A percentile compares a stretch with the other conserved stretches of the same genome.
These are phyloP conservation scores for Dipodomys merriami DNA, from an alignment of 2,113 vertebrate species.

Conservation along the genomic window DNA sequence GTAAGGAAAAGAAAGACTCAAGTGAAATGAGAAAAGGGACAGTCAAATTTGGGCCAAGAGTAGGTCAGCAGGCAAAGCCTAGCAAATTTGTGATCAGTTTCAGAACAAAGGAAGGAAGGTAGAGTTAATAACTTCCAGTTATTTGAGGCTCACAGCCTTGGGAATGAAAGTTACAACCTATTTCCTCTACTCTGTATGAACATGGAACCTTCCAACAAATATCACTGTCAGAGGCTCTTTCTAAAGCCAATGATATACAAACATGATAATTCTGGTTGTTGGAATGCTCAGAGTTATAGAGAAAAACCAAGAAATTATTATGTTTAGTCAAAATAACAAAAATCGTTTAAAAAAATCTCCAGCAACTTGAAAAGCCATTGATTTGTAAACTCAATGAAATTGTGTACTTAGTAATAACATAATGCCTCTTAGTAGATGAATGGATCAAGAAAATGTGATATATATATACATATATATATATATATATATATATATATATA, in stretches of 20 bases:
- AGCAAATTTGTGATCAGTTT: not conserved
- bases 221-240: not conserved
- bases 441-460: not conserved
- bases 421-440: too few species aligned
- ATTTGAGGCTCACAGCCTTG: not conserved
- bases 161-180: conserved; percentile 11
- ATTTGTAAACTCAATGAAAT: not conserved
- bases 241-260: not conserved
- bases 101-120: not conserved
- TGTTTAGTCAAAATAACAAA: not conserved
- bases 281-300: not conserved
- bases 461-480: too few species aligned
- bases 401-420: not conserved
- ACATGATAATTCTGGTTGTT: not conserved
- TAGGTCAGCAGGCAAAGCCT: not conserved
- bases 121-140: not conserved
- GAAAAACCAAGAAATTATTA: not conserved
- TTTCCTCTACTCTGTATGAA: accelerated
- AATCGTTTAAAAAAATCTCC: not conserved
- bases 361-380: not conserved
- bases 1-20: not conserved
- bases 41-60: not conserved
- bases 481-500: too few species aligned
- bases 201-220: not conserved
- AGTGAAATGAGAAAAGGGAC: not conserved